Percentiles rank a stretch among this genome's conserved stretches.
Conservation (phyloP, 1,140 invertebrate genomes). For the Hetaerina americana region DNA sequence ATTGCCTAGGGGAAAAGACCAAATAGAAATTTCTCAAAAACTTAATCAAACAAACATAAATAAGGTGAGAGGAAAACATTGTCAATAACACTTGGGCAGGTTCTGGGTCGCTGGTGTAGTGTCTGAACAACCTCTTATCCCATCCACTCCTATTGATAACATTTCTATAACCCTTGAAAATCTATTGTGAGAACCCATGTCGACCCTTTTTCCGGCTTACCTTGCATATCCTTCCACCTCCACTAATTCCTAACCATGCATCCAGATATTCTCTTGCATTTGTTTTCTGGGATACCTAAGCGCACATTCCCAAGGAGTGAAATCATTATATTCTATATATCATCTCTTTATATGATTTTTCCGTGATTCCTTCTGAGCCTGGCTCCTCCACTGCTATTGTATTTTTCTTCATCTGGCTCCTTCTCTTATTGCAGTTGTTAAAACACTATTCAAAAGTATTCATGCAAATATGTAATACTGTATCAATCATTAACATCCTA, state of each 20-base stretch:
- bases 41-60: neutral
- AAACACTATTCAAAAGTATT: neutral
- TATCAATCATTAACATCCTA: neutral
- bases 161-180: neutral
- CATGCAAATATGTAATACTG: neutral
- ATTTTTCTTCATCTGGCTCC: neutral
- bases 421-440: neutral
- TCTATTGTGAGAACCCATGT: neutral
- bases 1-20: neutral
- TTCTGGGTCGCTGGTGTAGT: neutral
- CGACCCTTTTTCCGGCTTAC: neutral
- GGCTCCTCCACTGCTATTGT: neutral
- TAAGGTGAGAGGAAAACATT: neutral
- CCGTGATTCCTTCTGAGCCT: neutral
- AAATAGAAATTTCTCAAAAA: neutral
- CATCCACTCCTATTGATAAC: neutral
- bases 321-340: neutral
- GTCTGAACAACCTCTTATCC: neutral
- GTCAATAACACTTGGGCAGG: neutral
- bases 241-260: neutral
- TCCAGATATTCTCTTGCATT: neutral
- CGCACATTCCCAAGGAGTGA: neutral
- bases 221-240: neutral
- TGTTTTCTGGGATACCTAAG: neutral
- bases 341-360: no score